A percentile compares a stretch with the other conserved stretches of the same genome.
These are phyloP conservation scores for Tenthredo notha DNA, from an alignment of 2,888 invertebrate species.

Conservation along the genomic window DNA sequence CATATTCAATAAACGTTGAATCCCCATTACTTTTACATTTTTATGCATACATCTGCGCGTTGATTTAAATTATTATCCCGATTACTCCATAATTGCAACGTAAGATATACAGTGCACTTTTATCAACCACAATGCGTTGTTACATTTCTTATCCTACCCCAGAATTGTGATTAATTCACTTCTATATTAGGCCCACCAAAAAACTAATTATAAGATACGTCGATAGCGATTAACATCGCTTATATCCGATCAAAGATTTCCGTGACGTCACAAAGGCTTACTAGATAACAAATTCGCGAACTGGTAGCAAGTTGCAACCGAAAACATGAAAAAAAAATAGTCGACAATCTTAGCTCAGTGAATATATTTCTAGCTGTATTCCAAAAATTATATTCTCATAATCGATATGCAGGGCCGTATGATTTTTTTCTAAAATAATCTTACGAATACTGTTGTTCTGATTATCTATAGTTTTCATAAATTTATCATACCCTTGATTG, in stretches of 20 bases:
- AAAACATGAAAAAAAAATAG: background rate
- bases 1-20: background rate
- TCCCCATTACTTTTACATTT: too few relatives aligned
- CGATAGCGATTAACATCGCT: background rate
- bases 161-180: background rate
- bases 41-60: background rate
- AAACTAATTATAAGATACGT: background rate
- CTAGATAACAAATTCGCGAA: background rate
- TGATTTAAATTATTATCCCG: background rate
- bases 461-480: too few relatives aligned
- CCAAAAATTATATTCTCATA: background rate
- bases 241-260: background rate
- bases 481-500: too few relatives aligned
- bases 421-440: too few relatives aligned
- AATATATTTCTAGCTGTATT: background rate
- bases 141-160: background rate
- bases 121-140: background rate
- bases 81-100: background rate
- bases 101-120: background rate
- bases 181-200: background rate
- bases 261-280: background rate
- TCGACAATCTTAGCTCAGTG: background rate
- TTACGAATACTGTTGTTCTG: too few relatives aligned
- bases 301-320: background rate
- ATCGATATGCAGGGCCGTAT: too few relatives aligned